Conservation (phyloP, 2,888 invertebrate species). For the Andrena trimmerana region DNA sequence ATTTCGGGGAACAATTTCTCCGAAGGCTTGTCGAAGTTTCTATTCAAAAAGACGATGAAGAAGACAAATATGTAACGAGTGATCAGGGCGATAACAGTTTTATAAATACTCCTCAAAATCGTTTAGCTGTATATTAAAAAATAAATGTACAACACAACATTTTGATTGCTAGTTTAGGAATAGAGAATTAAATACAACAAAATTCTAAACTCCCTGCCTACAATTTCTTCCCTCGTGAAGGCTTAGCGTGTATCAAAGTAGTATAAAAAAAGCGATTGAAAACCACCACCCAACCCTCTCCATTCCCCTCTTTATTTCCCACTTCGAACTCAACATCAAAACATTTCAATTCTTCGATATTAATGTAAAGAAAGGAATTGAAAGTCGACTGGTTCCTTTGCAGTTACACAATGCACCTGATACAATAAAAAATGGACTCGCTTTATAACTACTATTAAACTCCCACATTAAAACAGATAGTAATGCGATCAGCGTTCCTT, state of each 20-base stretch:
- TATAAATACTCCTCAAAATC: constrained; percentile 25
- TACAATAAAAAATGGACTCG: not conserved
- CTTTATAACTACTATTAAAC: not conserved
- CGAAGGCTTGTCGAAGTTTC: constrained; percentile 43
- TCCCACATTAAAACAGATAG: not conserved
- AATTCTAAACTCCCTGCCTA: not conserved
- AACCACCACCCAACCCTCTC: constrained; percentile 33
- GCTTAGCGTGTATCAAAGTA: not conserved
- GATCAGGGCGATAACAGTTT: not conserved
- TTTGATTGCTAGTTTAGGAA: constrained; percentile 5
- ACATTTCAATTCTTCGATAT: not conserved
- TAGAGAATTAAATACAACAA: constrained; percentile 32
- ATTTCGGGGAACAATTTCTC: constrained; percentile 33
- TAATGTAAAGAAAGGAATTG: not conserved
- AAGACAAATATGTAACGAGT: constrained; percentile 13
- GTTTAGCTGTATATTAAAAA: constrained; percentile 24
- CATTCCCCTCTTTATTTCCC: not conserved
- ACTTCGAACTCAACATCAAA: not conserved
- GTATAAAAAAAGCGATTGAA: constrained; percentile 24
- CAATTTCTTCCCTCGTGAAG: not conserved
- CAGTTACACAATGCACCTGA: not conserved
- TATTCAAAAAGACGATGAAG: constrained; percentile 33
- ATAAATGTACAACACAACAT: constrained; percentile 24
- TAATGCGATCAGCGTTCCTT: not conserved
- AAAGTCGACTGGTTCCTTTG: not conserved